These are phyloP conservation scores for Oxyura jamaicensis DNA, from an alignment of 2,113 vertebrate species.

Conservation along the genomic window DNA sequence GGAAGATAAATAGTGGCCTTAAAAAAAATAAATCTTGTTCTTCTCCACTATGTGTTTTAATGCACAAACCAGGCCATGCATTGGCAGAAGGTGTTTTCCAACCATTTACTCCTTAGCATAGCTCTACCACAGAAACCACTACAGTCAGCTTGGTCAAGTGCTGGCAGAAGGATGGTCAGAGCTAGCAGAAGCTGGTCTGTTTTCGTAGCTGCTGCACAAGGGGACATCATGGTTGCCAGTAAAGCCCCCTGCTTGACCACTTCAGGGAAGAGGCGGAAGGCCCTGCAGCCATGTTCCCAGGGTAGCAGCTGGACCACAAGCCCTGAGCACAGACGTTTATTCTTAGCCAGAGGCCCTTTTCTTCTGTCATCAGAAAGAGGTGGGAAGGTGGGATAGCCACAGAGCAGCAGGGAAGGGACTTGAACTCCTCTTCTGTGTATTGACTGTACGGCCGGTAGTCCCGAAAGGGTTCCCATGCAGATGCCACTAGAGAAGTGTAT, in stretches of 20 bases:
- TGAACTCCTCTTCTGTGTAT: background rate
- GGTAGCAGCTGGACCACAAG: background rate
- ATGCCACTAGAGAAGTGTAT: background rate
- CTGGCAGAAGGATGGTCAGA: background rate
- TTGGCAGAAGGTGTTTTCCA: background rate
- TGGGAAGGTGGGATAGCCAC: background rate
- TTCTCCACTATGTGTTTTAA: background rate
- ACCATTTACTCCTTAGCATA: background rate
- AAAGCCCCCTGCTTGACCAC: background rate
- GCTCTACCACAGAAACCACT: background rate
- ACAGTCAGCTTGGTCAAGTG: background rate
- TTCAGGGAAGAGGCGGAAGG: background rate
- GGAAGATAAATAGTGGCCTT: background rate
- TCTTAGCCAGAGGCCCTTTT: background rate
- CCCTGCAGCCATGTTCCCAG: background rate
- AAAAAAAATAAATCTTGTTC: background rate
- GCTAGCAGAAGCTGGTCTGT: background rate
- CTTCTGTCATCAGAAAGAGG: rapidly evolving
- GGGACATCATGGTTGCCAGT: background rate
- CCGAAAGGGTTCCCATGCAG: background rate
- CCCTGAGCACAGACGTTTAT: background rate
- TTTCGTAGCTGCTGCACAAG: background rate
- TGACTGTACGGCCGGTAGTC: background rate
- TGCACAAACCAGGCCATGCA: too few relatives aligned
- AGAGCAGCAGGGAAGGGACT: background rate